phyloP scores from a whole-genome alignment of 2,797 vertebrate genomes.

The Paguma larvata region DNA sequence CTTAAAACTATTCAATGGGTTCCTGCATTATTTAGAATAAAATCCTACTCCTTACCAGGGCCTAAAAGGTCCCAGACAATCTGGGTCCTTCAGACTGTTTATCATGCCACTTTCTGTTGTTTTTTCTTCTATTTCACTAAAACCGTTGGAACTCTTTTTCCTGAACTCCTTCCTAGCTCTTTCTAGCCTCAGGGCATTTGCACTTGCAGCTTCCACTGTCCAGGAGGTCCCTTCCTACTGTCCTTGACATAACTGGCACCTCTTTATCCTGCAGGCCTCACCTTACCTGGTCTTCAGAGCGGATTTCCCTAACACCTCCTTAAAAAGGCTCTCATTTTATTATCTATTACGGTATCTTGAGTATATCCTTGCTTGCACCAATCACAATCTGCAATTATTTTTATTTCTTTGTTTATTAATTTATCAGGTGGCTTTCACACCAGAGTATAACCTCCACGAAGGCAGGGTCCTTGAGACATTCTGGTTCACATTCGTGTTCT shows the following conservation, averaged over 20 bases:
- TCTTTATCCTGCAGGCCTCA: neutral
- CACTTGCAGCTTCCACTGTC: neutral
- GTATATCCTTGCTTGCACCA: neutral
- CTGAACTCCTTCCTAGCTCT: neutral
- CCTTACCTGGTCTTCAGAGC: neutral
- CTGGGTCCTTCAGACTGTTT: neutral
- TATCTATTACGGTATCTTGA: neutral
- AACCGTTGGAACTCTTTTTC: neutral
- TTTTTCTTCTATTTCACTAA: neutral
- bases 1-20: neutral
- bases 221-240: neutral
- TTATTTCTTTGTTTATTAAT: neutral
- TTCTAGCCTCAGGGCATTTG: neutral
- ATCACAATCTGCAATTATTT: neutral
- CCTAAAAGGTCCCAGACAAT: neutral
- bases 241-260: neutral
- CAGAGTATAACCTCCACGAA: neutral
- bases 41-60: neutral
- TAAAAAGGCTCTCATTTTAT: neutral
- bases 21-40: neutral
- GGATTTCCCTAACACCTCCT: neutral
- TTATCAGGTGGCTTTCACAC: neutral
- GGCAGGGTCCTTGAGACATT: neutral
- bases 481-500: neutral
- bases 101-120: neutral